These are phyloP conservation scores for Sphaerodactylus townsendi DNA, from an alignment of 2,113 vertebrate genomes.

Conservation along the genomic window DNA sequence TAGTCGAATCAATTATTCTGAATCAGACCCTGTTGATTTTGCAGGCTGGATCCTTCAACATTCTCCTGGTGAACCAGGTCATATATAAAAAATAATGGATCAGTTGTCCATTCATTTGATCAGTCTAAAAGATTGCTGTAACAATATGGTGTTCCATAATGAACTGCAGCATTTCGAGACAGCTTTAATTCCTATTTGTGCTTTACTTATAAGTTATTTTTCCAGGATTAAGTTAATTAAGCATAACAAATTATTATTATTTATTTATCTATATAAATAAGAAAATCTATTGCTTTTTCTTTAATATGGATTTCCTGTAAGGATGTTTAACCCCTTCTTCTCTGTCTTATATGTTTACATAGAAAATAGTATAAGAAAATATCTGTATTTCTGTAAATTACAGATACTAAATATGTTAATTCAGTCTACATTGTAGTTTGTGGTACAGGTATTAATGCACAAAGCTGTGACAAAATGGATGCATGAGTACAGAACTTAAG, in stretches of 20 bases:
- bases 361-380: slow-evolving; percentile 78
- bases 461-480: slow-evolving; percentile 55
- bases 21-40: slow-evolving; percentile 32
- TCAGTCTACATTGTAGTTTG: slow-evolving; percentile 69
- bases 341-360: slow-evolving; percentile 56
- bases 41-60: slow-evolving; percentile 40
- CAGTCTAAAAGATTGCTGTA: slow-evolving; percentile 57
- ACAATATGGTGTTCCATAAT: slow-evolving; percentile 44
- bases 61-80: slow-evolving; percentile 49
- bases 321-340: slow-evolving; percentile 39
- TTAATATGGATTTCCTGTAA: slow-evolving; percentile 37
- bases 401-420: slow-evolving; percentile 71
- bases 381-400: slow-evolving; percentile 76
- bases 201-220: slow-evolving; percentile 42
- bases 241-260: slow-evolving; percentile 59
- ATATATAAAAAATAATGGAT: slow-evolving; percentile 52
- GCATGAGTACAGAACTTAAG: slow-evolving; percentile 60
- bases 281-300: slow-evolving; percentile 61
- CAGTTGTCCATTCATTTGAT: slow-evolving; percentile 38
- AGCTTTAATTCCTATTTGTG: slow-evolving; percentile 61
- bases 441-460: slow-evolving; percentile 73
- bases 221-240: slow-evolving; percentile 32
- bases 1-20: neutral
- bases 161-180: slow-evolving; percentile 67
- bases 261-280: slow-evolving; percentile 46